A percentile compares a stretch with the other conserved stretches of the same genome.
These are phyloP conservation scores for Avahi laniger DNA, from an alignment of 2,797 vertebrate genomes.

Conservation along the genomic window DNA sequence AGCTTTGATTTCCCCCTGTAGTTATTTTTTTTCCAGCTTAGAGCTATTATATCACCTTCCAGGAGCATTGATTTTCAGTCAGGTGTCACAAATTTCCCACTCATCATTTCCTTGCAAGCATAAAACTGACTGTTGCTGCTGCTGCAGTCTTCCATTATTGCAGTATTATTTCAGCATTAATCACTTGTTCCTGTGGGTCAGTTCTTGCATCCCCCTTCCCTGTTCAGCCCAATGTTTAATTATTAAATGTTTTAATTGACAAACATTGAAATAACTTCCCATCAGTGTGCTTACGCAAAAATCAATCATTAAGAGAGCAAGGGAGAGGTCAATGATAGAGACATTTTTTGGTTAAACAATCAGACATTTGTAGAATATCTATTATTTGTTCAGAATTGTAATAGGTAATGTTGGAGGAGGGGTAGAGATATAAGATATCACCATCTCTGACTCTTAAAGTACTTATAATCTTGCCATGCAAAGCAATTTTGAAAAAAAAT, in stretches of 20 bases:
- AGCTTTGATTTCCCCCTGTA: slow-evolving; percentile 63
- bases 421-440: slow-evolving; percentile 7
- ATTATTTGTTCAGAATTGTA: not conserved
- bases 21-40: slow-evolving; percentile 42
- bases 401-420: not conserved
- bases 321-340: not conserved
- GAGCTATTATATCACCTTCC: slow-evolving; percentile 73
- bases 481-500: not conserved
- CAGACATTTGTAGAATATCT: not conserved
- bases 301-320: slow-evolving; percentile 45
- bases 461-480: not conserved
- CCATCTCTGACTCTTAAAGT: not conserved
- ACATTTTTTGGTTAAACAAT: not conserved
- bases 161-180: slow-evolving; percentile 56
- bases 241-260: slow-evolving; percentile 44
- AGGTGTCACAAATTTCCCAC: slow-evolving; percentile 77
- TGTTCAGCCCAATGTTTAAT: slow-evolving; percentile 38
- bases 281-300: slow-evolving; percentile 21
- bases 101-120: slow-evolving; percentile 74
- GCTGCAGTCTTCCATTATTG: slow-evolving; percentile 69
- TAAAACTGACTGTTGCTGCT: slow-evolving; percentile 55
- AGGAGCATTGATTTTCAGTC: slow-evolving; percentile 71
- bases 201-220: slow-evolving; percentile 23
- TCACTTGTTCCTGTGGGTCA: slow-evolving; percentile 65
- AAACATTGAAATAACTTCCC: slow-evolving; percentile 29